Evolutionary conservation across 1,140 invertebrate species (phyloP).

Genomic region (Heliconius hewitsoni): DNA sequence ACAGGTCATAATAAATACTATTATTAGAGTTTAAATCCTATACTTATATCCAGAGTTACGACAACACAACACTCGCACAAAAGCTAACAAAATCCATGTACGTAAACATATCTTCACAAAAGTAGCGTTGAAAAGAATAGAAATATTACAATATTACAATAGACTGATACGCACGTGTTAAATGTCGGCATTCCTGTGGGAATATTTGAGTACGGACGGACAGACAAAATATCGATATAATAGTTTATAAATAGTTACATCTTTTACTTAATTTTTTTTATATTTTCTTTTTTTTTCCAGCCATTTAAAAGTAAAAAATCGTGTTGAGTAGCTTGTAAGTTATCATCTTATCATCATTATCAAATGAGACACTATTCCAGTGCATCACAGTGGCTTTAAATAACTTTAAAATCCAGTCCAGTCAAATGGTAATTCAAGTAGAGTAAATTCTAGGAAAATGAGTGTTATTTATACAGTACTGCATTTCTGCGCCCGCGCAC

Average conservation of each 20-base stretch:
- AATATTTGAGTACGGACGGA: not conserved
- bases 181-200: conserved; percentile 43
- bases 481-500: not conserved
- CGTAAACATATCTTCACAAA: not conserved
- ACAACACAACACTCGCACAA: conserved; percentile 21
- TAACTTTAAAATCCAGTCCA: not conserved
- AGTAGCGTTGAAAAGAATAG: not conserved
- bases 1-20: conserved; percentile 43
- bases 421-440: too few relatives aligned
- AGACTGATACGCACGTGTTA: conserved; percentile 47
- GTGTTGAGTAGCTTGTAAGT: too few relatives aligned
- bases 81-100: not conserved
- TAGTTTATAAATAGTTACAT: not conserved
- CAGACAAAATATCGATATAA: not conserved
- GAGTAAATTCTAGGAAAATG: too few relatives aligned
- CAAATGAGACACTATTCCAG: too few relatives aligned
- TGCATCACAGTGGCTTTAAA: not conserved
- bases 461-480: too few relatives aligned
- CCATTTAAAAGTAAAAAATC: too few relatives aligned
- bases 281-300: too few relatives aligned
- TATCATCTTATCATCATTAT: too few relatives aligned
- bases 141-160: not conserved
- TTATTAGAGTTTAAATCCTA: conserved; percentile 27
- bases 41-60: conserved; percentile 35
- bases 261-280: not conserved